Conservation (phyloP, 2,113 vertebrate species). For the Columbina picui region DNA sequence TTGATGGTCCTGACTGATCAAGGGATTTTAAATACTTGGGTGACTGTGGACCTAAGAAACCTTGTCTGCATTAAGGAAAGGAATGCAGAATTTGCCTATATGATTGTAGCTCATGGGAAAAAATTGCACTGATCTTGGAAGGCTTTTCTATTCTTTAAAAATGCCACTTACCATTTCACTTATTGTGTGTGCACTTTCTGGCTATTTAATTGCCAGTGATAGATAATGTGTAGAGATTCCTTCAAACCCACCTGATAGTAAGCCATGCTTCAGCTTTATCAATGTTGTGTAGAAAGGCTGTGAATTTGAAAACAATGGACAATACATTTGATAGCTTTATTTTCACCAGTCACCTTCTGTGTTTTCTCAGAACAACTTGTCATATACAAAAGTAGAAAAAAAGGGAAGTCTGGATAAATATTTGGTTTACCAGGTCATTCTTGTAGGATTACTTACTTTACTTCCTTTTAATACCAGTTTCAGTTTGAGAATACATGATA, state of each 20-base stretch:
- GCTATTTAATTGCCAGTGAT: not conserved
- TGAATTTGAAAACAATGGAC: not conserved
- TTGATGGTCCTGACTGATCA: not conserved
- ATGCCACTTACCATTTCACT: not conserved
- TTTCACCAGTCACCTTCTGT: not conserved
- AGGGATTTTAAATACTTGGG: not conserved
- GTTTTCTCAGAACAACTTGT: not conserved
- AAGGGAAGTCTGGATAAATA: not conserved
- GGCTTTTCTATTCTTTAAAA: not conserved
- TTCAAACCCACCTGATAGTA: not conserved
- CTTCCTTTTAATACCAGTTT: not conserved
- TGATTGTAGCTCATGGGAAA: not conserved
- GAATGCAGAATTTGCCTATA: not conserved
- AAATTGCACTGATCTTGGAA: not conserved
- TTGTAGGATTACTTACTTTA: not conserved
- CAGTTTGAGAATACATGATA: not conserved
- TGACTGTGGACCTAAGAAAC: not conserved
- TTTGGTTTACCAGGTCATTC: not conserved
- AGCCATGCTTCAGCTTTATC: not conserved
- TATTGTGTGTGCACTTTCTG: not conserved
- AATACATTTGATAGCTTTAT: not conserved
- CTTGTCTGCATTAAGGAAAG: not conserved
- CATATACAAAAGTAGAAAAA: not conserved
- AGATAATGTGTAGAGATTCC: not conserved
- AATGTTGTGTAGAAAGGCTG: not conserved